A percentile compares a stretch with the other conserved stretches of the same genome.
Evolutionary conservation across 2,797 vertebrate genomes (phyloP).

Genomic region (Enteromius unitaeniatus): DNA sequence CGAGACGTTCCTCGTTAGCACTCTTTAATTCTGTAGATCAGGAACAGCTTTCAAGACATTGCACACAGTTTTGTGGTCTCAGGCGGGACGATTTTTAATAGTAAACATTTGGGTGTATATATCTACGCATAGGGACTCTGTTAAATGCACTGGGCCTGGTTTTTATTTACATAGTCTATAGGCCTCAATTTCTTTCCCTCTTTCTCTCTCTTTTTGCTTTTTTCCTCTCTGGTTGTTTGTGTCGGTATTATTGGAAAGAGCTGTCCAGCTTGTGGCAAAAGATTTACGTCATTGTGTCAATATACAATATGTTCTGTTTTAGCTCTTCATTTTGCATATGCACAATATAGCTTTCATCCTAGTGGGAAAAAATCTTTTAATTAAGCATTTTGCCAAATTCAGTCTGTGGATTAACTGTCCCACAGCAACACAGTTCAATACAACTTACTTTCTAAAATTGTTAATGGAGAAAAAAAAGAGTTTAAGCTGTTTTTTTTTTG

Average conservation of each 20-base stretch:
- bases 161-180: neutral
- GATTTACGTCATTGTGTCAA: too few relatives aligned
- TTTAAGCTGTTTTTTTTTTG: too few relatives aligned
- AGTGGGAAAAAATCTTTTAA: neutral
- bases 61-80: slow-evolving; percentile 18
- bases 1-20: slow-evolving; percentile 51
- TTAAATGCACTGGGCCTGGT: neutral
- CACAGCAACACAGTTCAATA: neutral
- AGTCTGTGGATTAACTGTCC: neutral
- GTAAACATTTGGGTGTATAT: neutral
- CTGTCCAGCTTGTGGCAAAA: neutral
- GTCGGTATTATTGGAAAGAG: neutral
- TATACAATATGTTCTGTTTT: neutral
- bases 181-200: neutral
- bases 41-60: slow-evolving; percentile 25
- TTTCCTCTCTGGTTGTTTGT: neutral
- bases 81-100: neutral
- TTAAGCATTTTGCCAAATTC: neutral
- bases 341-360: neutral
- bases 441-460: neutral
- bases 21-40: slow-evolving; percentile 51
- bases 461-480: too few relatives aligned
- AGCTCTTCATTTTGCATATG: neutral
- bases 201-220: too few relatives aligned
- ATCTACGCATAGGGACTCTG: neutral